Evolutionary conservation across 2,888 invertebrate genomes (phyloP), one percentile per base, ranked within the genome.

Genomic region (Myathropa florea): DNA sequence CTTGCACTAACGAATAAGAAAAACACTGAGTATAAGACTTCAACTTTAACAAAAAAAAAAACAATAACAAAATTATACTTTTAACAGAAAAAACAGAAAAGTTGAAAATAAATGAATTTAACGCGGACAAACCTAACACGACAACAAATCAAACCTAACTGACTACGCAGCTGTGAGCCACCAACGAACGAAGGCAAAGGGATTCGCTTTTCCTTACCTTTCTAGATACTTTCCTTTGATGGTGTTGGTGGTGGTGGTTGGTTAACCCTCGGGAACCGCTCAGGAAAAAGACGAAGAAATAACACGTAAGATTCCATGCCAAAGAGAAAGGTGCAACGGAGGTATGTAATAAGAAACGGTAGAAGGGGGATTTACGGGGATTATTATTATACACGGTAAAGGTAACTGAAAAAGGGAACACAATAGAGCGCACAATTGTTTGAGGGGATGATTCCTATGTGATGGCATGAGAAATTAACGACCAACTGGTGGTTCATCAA

Each of bases 61-160:
- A 63, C 7, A 63, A 63, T 12, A 28, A 28, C 18, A 63, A 63
- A 60, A 28, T 3, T 30, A 59, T 57, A 71, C 14, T 71, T 60
- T 30, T 36, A 67, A 80, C 33, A 71, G 26, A 23, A 65, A 55
- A 60, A 30, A 4, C n/a, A 59, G 24, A 26, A n/a, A 60, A n/a
- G n/a, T 24, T 65, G 14, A 64, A 10, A 61, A 33, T 73, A 55
- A 77, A 83, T 26, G 72, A 81, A 59, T 73, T 78, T 64, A 53
- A 73, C 23, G 61, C 59, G 53, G 33, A 46, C 85, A 81, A 82
- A 82, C 72, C 61, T 73, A 78, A 81, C 85, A 73, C 85, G 85
- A 53, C 77, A 73, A 82, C 77, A 82, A 85, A 82, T 77, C 81
- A 85, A 82, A 82, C 85, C 85, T 85, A 82, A 85, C 85, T 85